These are phyloP conservation scores for Lineus longissimus DNA, from an alignment of 1,140 invertebrate genomes.

Conservation along the genomic window DNA sequence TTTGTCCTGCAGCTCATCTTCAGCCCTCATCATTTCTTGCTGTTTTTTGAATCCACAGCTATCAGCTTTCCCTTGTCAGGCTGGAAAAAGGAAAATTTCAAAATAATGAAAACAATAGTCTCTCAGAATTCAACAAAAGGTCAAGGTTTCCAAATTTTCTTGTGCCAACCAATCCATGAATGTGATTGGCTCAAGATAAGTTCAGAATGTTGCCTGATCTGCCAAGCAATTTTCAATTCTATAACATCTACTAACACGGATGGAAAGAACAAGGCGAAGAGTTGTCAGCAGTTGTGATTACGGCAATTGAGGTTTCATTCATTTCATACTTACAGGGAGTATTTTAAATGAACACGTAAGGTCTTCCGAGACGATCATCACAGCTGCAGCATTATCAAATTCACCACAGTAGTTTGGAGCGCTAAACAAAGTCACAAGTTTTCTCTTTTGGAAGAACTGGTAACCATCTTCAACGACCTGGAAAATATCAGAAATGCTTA, in stretches of 20 bases:
- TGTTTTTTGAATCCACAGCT: conserved; percentile 21
- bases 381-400: conserved; percentile 76
- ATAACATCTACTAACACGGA: too few relatives aligned
- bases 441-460: conserved; percentile 53
- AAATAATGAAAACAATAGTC: background rate
- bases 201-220: too few relatives aligned
- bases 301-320: too few relatives aligned
- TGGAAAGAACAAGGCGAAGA: too few relatives aligned
- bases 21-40: conserved; percentile 30
- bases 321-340: conserved; percentile 32
- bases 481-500: conserved; percentile 27
- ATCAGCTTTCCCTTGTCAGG: conserved; percentile 23
- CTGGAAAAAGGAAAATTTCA: conserved; percentile 20
- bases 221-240: too few relatives aligned
- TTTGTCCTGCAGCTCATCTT: too few relatives aligned
- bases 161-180: too few relatives aligned
- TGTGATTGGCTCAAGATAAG: too few relatives aligned
- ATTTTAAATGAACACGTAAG: conserved; percentile 70
- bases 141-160: too few relatives aligned
- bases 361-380: conserved; percentile 82
- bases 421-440: conserved; percentile 52
- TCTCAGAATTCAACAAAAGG: too few relatives aligned
- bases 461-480: conserved; percentile 66
- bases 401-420: conserved; percentile 78
- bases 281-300: too few relatives aligned